Evolutionary conservation across 2,113 vertebrate species (phyloP).

Genomic region (Elephantulus edwardii): DNA sequence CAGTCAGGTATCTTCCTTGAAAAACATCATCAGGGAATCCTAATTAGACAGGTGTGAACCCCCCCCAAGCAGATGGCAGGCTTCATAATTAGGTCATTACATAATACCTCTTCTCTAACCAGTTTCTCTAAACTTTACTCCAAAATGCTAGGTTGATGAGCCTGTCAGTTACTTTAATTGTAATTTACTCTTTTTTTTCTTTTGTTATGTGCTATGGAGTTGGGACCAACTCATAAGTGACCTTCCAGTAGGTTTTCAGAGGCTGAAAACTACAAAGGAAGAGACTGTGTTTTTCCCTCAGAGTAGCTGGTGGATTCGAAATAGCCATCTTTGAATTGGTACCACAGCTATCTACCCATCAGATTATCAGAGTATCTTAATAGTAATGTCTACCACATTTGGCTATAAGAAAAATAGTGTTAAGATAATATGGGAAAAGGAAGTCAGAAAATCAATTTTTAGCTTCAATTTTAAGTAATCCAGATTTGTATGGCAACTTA

Average conservation of each 20-base stretch:
- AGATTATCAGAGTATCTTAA: too few relatives aligned
- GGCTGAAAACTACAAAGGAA: too few relatives aligned
- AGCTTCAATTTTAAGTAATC: slow-evolving; percentile 29
- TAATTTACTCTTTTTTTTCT: slow-evolving; percentile 60
- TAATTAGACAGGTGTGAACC: slow-evolving; percentile 72
- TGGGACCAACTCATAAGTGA: too few relatives aligned
- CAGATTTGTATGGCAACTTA: not conserved
- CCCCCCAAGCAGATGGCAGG: slow-evolving; percentile 74
- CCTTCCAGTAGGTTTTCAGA: too few relatives aligned
- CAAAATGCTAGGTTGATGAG: slow-evolving; percentile 36
- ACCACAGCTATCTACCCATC: too few relatives aligned
- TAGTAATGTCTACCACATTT: too few relatives aligned
- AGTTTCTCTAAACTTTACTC: slow-evolving; percentile 54
- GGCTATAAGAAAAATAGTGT: too few relatives aligned
- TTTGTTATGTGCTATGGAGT: too few relatives aligned
- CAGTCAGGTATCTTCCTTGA: slow-evolving; percentile 49
- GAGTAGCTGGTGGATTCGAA: too few relatives aligned
- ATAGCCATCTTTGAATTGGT: too few relatives aligned
- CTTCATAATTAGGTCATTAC: slow-evolving; percentile 77
- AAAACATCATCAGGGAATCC: slow-evolving; percentile 56
- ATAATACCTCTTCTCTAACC: slow-evolving; percentile 71
- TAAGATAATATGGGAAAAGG: not conserved
- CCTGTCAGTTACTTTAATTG: slow-evolving; percentile 68
- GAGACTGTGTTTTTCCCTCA: too few relatives aligned
- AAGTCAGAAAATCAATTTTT: not conserved